These are phyloP conservation scores for Acanthaster planci DNA, from an alignment of 35 echinoderm and acorn worm species.

Conservation along the genomic window DNA sequence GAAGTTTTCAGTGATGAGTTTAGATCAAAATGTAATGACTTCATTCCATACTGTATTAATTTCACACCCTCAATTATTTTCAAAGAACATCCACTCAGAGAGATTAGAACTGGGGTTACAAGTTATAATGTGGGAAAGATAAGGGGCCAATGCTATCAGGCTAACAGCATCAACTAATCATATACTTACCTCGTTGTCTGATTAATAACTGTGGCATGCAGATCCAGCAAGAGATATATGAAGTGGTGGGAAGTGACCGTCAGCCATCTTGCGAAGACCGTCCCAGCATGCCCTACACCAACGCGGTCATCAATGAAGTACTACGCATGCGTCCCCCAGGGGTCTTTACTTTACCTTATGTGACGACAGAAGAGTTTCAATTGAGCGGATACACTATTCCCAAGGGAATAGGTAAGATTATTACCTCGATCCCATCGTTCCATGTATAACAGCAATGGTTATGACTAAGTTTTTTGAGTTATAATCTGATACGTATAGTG, in stretches of 20 bases:
- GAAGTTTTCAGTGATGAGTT: too few species aligned
- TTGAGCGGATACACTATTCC: slow-evolving; percentile 4
- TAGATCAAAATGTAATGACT: neutral
- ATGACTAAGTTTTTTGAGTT: too few species aligned
- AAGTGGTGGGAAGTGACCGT: slow-evolving; percentile 10
- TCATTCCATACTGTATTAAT: neutral
- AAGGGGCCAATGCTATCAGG: neutral
- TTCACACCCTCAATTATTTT: neutral
- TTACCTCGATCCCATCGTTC: too few species aligned
- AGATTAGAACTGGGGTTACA: neutral
- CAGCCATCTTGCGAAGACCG: neutral
- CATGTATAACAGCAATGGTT: too few species aligned
- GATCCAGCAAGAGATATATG: slow-evolving; percentile 24
- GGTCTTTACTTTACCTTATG: neutral
- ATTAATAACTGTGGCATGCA: neutral
- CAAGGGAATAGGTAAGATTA: neutral
- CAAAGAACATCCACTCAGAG: neutral
- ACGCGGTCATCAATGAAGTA: neutral
- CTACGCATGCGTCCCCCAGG: neutral
- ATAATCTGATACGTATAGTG: too few species aligned
- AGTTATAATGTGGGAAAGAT: neutral
- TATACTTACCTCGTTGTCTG: neutral
- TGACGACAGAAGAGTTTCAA: neutral
- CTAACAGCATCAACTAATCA: neutral
- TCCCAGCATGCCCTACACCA: slow-evolving; percentile 18